Conservation (phyloP, 2,113 vertebrate genomes). For the Garra rufa region DNA sequence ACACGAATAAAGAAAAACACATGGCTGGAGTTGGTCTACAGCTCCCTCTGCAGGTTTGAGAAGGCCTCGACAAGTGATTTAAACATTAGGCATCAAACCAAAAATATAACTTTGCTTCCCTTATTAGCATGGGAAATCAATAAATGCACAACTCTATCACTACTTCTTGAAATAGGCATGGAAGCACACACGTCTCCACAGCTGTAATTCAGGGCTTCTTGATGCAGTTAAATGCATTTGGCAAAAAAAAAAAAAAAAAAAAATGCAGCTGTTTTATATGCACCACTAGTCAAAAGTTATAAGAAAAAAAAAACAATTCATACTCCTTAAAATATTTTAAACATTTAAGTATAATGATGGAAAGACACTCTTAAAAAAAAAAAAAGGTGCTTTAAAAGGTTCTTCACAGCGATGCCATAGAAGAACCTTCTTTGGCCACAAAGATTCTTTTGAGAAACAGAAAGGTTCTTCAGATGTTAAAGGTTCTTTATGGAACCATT, state of each 20-base stretch:
- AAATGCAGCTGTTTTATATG: background rate
- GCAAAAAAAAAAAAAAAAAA: background rate
- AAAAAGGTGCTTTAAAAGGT: too few species aligned
- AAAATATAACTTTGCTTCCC: background rate
- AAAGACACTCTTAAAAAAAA: too few species aligned
- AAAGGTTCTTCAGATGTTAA: too few species aligned
- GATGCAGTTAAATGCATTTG: background rate
- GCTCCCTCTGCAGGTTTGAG: constrained; percentile 1
- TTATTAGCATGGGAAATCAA: background rate
- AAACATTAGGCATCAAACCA: background rate
- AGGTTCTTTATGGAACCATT: too few species aligned
- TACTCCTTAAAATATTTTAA: background rate
- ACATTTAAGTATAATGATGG: background rate
- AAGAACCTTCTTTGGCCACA: too few species aligned
- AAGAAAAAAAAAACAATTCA: background rate
- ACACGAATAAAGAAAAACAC: background rate
- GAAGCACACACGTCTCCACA: background rate
- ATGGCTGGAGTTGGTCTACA: background rate
- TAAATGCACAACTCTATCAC: background rate
- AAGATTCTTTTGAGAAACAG: too few species aligned
- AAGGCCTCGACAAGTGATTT: background rate
- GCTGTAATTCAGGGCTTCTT: background rate
- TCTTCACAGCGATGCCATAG: too few species aligned
- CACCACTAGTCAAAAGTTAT: background rate
- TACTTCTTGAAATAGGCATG: background rate